A percentile compares a stretch with the other conserved stretches of the same genome.
These are phyloP conservation scores for Pseudoatta argentina DNA, from an alignment of 1,140 invertebrate genomes.

Conservation along the genomic window DNA sequence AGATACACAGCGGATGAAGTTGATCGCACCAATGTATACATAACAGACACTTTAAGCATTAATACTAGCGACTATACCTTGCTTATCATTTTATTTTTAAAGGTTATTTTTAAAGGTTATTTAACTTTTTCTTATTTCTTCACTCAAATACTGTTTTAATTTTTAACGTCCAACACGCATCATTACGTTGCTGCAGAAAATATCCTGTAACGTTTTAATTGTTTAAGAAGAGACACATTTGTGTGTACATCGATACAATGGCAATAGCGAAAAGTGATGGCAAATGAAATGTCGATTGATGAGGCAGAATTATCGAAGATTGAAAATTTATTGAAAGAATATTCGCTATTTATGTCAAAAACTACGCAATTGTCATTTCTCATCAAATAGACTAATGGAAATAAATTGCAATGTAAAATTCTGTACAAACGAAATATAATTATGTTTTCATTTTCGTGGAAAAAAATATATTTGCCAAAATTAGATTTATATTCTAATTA, in stretches of 20 bases:
- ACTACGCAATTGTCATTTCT: neutral
- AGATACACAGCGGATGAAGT: constrained; percentile 3
- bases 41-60: constrained; percentile 12
- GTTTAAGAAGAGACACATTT: constrained; percentile 34
- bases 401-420: neutral
- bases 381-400: neutral
- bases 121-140: neutral
- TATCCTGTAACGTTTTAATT: constrained; percentile 8
- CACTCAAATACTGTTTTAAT: neutral
- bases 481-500: constrained; percentile 4
- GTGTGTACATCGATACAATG: neutral
- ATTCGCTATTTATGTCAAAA: neutral
- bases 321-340: constrained; percentile 35
- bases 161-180: neutral
- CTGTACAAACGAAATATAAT: neutral
- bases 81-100: constrained; percentile 12
- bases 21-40: neutral
- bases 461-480: neutral
- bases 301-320: constrained; percentile 31
- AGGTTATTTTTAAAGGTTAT: neutral
- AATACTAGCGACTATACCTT: neutral
- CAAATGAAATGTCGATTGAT: constrained; percentile 11
- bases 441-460: neutral
- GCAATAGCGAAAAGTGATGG: neutral
- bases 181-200: neutral